phyloP scores from a whole-genome alignment of 1,140 invertebrate species.

The Sesamia nonagrioides region DNA sequence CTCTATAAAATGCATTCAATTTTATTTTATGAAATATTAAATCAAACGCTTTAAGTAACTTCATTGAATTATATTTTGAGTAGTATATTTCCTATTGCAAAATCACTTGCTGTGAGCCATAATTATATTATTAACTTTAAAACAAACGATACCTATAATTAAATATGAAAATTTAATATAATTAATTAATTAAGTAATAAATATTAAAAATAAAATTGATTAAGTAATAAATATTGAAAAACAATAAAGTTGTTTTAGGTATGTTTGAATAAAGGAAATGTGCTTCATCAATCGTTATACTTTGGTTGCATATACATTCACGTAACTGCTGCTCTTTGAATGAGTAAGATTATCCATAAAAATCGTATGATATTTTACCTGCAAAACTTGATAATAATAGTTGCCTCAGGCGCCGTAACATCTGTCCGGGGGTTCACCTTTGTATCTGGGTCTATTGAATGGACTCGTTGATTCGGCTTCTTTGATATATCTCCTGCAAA shows the following conservation, averaged over 20 bases:
- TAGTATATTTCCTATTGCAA: not conserved
- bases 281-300: not conserved
- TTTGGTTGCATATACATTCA: conserved; percentile 14
- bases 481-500: conserved; percentile 62
- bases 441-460: conserved; percentile 63
- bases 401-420: conserved; percentile 61
- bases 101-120: no score
- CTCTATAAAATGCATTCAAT: not conserved
- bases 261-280: not conserved
- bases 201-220: not conserved
- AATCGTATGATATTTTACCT: conserved; percentile 72
- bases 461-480: conserved; percentile 58
- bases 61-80: not conserved
- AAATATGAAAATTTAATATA: no score
- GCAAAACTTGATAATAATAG: conserved; percentile 66
- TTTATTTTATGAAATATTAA: not conserved
- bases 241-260: no score
- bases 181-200: no score
- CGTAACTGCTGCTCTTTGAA: conserved; percentile 25
- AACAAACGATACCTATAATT: no score
- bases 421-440: conserved; percentile 65
- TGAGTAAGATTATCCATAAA: conserved; percentile 40
- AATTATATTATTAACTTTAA: no score
- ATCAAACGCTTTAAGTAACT: not conserved
- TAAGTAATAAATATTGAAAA: no score